A percentile compares a stretch with the other conserved stretches of the same genome.
These are phyloP conservation scores for Pheosia gnoma DNA, from an alignment of 2,888 invertebrate species.

Conservation along the genomic window DNA sequence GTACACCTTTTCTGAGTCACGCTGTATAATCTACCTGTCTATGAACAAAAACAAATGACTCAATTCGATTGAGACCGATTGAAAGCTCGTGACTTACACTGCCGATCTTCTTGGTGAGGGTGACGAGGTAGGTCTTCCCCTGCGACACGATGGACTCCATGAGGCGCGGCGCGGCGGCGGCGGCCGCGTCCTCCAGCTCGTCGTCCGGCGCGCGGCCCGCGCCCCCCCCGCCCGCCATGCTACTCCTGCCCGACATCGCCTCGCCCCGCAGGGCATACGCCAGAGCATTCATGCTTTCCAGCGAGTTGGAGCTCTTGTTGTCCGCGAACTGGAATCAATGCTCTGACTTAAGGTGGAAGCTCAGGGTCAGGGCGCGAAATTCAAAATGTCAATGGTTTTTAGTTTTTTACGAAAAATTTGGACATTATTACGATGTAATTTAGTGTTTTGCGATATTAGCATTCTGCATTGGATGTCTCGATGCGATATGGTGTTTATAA, in stretches of 20 bases:
- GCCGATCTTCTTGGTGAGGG: constrained; percentile 72
- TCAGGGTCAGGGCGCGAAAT: too few relatives aligned
- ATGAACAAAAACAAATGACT: too few relatives aligned
- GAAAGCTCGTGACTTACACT: constrained; percentile 54
- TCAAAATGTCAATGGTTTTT: too few relatives aligned
- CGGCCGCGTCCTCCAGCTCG: constrained; percentile 44
- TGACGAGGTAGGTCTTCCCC: constrained; percentile 75
- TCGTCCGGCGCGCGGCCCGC: constrained; percentile 41
- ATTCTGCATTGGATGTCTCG: too few relatives aligned
- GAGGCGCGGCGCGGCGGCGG: constrained; percentile 59
- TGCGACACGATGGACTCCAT: constrained; percentile 77
- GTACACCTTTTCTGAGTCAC: too few relatives aligned
- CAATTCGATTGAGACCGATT: too few relatives aligned
- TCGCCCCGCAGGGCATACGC: constrained; percentile 55
- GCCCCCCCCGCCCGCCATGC: constrained; percentile 35
- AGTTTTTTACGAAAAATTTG: too few relatives aligned
- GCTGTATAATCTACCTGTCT: too few relatives aligned
- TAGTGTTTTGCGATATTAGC: too few relatives aligned
- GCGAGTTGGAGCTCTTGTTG: constrained; percentile 63
- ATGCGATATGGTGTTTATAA: too few relatives aligned
- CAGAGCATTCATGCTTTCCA: constrained; percentile 63
- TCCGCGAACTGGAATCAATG: constrained; percentile 52
- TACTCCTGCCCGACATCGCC: constrained; percentile 36
- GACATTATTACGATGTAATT: too few relatives aligned
- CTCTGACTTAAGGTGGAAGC: too few relatives aligned